Percentiles rank a stretch among this genome's conserved stretches.
Evolutionary conservation across 2,888 invertebrate genomes (phyloP).

Genomic region (Altica lythri): DNA sequence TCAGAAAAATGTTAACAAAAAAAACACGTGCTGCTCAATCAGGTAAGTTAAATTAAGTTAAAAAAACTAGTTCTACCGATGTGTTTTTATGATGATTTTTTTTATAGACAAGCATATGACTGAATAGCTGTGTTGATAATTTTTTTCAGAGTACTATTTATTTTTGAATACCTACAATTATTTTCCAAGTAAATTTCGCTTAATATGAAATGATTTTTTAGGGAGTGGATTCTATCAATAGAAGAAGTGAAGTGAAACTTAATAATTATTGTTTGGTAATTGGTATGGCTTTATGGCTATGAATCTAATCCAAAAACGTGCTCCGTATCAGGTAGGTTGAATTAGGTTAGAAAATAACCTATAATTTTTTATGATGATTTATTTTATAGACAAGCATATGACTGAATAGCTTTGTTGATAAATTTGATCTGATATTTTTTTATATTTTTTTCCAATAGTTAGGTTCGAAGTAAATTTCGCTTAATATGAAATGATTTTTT

Average conservation of each 20-base stretch:
- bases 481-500: no score
- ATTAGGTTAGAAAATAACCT: background rate
- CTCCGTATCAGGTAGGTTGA: background rate
- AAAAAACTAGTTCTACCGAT: background rate
- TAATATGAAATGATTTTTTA: no score
- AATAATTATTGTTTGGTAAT: no score
- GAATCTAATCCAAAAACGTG: no score
- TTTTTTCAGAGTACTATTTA: conserved; percentile 10
- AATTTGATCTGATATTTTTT: conserved; percentile 11
- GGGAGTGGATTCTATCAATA: no score
- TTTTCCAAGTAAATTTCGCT: no score
- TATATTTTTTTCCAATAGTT: no score
- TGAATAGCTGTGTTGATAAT: conserved; percentile 27
- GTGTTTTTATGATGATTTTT: conserved; percentile 22
- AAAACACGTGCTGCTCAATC: background rate
- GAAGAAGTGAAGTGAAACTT: no score
- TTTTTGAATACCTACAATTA: no score
- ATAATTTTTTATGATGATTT: conserved; percentile 22
- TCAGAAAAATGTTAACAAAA: background rate
- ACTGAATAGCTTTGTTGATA: conserved; percentile 29
- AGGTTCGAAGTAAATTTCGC: no score
- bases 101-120: conserved; percentile 31
- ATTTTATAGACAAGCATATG: conserved; percentile 30
- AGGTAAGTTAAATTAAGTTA: background rate
- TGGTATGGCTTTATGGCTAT: no score